phyloP scores from a whole-genome alignment of 1,140 invertebrate species.

The Popillia japonica region DNA sequence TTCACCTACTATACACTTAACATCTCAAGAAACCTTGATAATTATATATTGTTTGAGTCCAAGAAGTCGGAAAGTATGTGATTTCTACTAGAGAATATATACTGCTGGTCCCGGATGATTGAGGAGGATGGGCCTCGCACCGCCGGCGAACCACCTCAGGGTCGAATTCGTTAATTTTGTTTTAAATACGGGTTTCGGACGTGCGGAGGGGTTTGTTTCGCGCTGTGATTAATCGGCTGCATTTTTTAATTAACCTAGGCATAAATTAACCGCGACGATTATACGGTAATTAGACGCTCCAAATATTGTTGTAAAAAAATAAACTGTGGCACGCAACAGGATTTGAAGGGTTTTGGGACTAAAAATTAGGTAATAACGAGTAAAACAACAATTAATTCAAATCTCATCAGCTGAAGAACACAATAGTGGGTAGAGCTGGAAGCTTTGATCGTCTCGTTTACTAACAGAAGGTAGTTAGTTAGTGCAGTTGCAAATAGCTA shows the following conservation, averaged over 20 bases:
- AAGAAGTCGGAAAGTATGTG: slow-evolving; percentile 40
- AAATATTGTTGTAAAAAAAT: slow-evolving; percentile 1
- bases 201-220: slow-evolving; percentile 34
- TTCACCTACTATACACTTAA: slow-evolving; percentile 48
- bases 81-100: slow-evolving; percentile 40
- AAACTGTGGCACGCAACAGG: background rate
- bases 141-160: slow-evolving; percentile 4
- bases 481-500: too few species aligned
- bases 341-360: background rate
- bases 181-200: slow-evolving; percentile 42
- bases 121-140: slow-evolving; percentile 40
- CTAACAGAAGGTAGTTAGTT: too few species aligned
- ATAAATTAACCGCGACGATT: slow-evolving; percentile 31
- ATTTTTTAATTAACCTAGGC: slow-evolving; percentile 36
- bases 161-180: slow-evolving; percentile 41
- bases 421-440: too few species aligned
- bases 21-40: slow-evolving; percentile 49
- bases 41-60: slow-evolving; percentile 46
- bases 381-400: too few species aligned
- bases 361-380: too few species aligned
- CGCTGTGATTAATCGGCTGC: slow-evolving; percentile 37
- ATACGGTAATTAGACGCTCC: slow-evolving; percentile 22
- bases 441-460: too few species aligned
- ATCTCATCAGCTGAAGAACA: too few species aligned
- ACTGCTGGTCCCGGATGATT: slow-evolving; percentile 42